phyloP scores from a whole-genome alignment of 2,888 invertebrate species.

The Rhamphomyia laevipes region DNA sequence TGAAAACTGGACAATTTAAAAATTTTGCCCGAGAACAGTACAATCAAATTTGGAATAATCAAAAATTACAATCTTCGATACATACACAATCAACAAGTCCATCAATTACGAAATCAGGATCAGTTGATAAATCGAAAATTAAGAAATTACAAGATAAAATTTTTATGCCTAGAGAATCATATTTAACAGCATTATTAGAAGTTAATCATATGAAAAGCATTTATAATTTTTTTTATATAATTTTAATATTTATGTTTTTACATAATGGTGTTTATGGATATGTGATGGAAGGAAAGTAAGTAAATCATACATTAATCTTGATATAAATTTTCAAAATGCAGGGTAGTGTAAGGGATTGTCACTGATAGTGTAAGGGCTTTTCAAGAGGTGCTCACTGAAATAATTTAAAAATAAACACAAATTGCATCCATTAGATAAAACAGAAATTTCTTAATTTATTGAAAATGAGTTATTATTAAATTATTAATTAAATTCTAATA shows the following conservation, averaged over 20 bases:
- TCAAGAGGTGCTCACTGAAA: too few species aligned
- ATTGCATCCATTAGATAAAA: too few species aligned
- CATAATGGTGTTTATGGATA: slow-evolving; percentile 64
- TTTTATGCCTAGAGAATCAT: slow-evolving; percentile 62
- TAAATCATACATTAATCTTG: too few species aligned
- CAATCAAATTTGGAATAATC: slow-evolving; percentile 15
- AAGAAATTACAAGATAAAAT: slow-evolving; percentile 45
- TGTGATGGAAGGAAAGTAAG: slow-evolving; percentile 57
- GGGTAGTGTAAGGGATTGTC: too few species aligned
- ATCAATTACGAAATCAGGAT: background rate
- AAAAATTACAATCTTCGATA: slow-evolving; percentile 4
- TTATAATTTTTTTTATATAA: slow-evolving; percentile 73
- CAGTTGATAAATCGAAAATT: background rate
- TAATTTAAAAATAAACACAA: too few species aligned
- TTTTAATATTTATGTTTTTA: slow-evolving; percentile 57
- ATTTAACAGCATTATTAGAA: slow-evolving; percentile 67
- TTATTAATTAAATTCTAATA: too few species aligned
- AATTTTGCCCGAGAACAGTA: slow-evolving; percentile 19
- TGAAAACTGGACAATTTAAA: slow-evolving; percentile 29
- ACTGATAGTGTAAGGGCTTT: too few species aligned
- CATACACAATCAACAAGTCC: background rate
- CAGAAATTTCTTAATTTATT: too few species aligned
- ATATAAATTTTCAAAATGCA: too few species aligned
- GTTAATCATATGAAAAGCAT: slow-evolving; percentile 70
- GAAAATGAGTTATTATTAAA: too few species aligned